phyloP scores from a whole-genome alignment of 64 coral and sea anemone genomes.

The Actinia equina region DNA sequence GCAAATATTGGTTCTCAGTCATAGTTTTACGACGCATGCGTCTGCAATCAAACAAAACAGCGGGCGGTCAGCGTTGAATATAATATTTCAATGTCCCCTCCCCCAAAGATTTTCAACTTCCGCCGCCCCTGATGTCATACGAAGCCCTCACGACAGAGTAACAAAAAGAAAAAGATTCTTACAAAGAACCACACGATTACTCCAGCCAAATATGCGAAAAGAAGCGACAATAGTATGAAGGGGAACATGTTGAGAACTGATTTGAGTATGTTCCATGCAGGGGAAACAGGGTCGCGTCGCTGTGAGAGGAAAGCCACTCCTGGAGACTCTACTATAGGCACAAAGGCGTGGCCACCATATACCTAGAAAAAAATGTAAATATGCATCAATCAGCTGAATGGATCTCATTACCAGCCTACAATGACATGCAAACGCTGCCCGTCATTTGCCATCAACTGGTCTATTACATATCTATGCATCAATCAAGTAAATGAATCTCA shows the following conservation, averaged over 20 bases:
- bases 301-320: constrained; percentile 35
- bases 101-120: too few relatives aligned
- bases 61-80: too few relatives aligned
- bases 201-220: constrained; percentile 45
- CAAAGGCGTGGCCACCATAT: constrained; percentile 2
- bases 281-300: not conserved
- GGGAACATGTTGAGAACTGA: constrained; percentile 9
- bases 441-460: too few relatives aligned
- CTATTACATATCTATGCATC: too few relatives aligned
- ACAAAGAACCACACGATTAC: constrained; percentile 40
- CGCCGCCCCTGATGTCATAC: too few relatives aligned
- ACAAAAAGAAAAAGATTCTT: not conserved
- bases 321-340: constrained; percentile 32
- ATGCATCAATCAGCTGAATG: not conserved
- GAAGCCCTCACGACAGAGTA: not conserved
- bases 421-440: too few relatives aligned
- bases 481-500: too few relatives aligned
- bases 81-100: too few relatives aligned
- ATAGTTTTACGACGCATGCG: too few relatives aligned
- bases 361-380: not conserved
- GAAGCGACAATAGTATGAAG: constrained; percentile 26
- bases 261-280: constrained; percentile 27
- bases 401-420: too few relatives aligned
- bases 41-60: too few relatives aligned
- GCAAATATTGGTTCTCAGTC: too few relatives aligned